These are phyloP conservation scores for Notiomystis cincta DNA, from an alignment of 2,113 vertebrate genomes.

Conservation along the genomic window DNA sequence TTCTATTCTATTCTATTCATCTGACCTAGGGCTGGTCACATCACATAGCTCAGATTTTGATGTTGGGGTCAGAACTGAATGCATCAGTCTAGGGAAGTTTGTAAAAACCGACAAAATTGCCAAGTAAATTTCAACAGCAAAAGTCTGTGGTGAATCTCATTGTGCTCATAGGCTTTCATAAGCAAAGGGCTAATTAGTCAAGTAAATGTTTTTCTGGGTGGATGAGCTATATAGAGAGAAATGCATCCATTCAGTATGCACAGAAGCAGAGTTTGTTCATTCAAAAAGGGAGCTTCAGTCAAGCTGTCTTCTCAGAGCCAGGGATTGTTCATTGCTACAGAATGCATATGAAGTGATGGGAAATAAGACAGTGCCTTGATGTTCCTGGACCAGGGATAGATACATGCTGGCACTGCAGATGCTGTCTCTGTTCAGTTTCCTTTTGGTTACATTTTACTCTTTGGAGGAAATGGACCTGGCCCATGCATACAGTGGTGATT, in stretches of 20 bases:
- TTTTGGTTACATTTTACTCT: neutral
- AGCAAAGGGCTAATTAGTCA: neutral
- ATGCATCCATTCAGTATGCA: neutral
- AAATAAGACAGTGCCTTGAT: neutral
- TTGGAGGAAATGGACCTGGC: neutral
- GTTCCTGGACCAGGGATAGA: neutral
- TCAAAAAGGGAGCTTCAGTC: neutral
- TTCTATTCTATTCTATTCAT: no score
- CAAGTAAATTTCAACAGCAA: neutral
- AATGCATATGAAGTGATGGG: neutral
- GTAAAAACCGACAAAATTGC: neutral
- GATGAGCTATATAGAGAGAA: neutral
- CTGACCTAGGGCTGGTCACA: neutral
- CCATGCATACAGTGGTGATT: neutral
- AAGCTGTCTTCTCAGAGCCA: neutral
- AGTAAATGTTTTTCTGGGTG: neutral
- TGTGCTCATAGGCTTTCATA: neutral
- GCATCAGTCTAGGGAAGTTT: neutral
- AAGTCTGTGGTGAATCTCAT: neutral
- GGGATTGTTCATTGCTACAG: neutral
- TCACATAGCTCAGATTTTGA: neutral
- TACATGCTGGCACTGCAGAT: neutral
- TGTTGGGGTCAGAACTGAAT: neutral
- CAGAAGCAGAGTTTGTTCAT: neutral
- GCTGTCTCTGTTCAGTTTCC: neutral